Percentiles rank a stretch among this genome's conserved stretches.
Conservation (phyloP, 2,113 vertebrate species). For the Alligator mississippiensis region DNA sequence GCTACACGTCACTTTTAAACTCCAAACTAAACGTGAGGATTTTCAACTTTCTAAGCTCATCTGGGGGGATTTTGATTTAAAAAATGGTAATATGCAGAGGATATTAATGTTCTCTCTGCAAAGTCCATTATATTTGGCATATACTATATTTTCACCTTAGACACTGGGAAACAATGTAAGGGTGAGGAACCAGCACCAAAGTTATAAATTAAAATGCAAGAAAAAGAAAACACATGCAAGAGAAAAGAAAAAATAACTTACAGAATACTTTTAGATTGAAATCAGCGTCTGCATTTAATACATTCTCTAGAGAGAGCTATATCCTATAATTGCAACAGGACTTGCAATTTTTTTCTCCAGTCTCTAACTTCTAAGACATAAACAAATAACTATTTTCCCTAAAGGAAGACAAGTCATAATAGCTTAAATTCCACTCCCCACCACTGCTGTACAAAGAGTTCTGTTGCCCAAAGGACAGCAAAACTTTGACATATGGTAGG, state of each 20-base stretch:
- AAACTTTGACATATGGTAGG: neutral
- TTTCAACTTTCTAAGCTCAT: neutral
- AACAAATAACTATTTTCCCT: neutral
- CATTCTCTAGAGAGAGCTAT: neutral
- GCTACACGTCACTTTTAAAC: neutral
- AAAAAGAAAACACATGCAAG: neutral
- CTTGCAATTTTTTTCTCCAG: neutral
- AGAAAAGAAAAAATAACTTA: neutral
- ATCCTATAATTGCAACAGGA: neutral
- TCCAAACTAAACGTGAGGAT: neutral
- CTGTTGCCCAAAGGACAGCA: neutral
- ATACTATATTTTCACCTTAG: neutral
- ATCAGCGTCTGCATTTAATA: neutral
- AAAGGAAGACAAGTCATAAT: neutral
- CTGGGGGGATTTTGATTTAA: constrained; percentile 2
- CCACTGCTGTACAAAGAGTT: neutral
- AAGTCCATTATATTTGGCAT: neutral
- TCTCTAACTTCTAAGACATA: neutral
- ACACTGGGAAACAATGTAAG: neutral
- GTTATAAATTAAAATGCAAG: neutral
- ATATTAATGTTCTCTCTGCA: neutral
- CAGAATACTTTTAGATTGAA: neutral
- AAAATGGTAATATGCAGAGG: neutral
- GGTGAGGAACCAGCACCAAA: neutral
- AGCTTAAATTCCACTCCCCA: neutral